Evolutionary conservation across 2,888 invertebrate genomes (phyloP).

Genomic region (Scelioninae gen. 1): DNA sequence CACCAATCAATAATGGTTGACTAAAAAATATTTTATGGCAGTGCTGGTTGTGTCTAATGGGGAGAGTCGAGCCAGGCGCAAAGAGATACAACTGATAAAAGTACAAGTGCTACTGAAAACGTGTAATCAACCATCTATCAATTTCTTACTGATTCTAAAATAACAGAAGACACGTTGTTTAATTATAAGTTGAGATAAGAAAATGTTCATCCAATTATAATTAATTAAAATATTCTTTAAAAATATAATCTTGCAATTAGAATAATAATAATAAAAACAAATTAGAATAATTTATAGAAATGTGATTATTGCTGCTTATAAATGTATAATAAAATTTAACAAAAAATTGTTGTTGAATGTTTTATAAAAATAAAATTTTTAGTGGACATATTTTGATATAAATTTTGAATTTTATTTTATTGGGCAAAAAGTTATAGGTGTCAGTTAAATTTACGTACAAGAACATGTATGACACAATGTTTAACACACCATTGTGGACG

Average conservation of each 20-base stretch:
- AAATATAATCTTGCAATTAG: no score
- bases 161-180: constrained; percentile 15
- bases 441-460: background rate
- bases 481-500: constrained; percentile 34
- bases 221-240: no score
- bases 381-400: no score
- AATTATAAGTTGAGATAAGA: constrained; percentile 7
- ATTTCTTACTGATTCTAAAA: constrained; percentile 39
- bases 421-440: background rate
- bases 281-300: no score
- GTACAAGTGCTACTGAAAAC: constrained; percentile 59
- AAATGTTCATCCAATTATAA: no score
- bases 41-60: constrained; percentile 31
- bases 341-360: no score
- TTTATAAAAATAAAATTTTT: no score
- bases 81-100: constrained; percentile 58
- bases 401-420: background rate
- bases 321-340: no score
- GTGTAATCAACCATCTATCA: constrained; percentile 55
- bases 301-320: no score
- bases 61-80: constrained; percentile 28
- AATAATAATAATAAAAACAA: no score
- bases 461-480: constrained; percentile 21
- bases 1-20: constrained; percentile 41
- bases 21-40: constrained; percentile 21